Percentiles rank a stretch among this genome's conserved stretches.
Conservation (phyloP, 2,888 invertebrate species). For the Troides aeacus region DNA sequence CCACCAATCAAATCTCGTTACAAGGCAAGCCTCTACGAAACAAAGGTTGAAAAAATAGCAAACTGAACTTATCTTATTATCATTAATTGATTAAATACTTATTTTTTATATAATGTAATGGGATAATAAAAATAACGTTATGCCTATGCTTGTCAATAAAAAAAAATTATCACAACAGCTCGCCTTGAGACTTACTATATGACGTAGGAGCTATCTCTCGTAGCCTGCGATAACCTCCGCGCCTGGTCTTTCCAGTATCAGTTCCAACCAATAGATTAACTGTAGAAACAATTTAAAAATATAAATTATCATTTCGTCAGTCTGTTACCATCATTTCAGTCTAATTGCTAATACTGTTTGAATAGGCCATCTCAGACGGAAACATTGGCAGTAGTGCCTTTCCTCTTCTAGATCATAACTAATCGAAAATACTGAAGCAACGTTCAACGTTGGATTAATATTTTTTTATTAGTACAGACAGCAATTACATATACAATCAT, state of each 20-base stretch:
- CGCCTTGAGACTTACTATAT: conserved; percentile 26
- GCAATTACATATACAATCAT: no score
- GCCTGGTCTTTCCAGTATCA: conserved; percentile 33
- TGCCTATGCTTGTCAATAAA: conserved; percentile 7
- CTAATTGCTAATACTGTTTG: not conserved
- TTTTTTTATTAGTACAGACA: no score
- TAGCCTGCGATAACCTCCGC: conserved; percentile 34
- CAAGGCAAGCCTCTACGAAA: no score
- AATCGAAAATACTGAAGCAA: no score
- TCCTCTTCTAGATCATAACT: no score
- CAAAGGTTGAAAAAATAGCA: no score
- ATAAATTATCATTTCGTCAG: not conserved
- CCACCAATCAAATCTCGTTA: no score
- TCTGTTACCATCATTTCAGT: not conserved
- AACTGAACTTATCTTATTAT: no score
- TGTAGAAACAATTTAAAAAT: conserved; percentile 12
- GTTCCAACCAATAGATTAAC: conserved; percentile 27
- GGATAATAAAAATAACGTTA: not conserved
- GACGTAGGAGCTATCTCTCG: conserved; percentile 29
- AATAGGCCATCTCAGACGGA: no score
- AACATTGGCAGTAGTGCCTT: no score
- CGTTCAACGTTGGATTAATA: no score
- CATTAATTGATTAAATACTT: not conserved
- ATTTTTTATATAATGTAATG: not conserved
- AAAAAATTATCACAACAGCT: conserved; percentile 9